Percentiles rank a stretch among this genome's conserved stretches.
Evolutionary conservation across 1,140 invertebrate genomes (phyloP).

Genomic region (Anastatus disparis): DNA sequence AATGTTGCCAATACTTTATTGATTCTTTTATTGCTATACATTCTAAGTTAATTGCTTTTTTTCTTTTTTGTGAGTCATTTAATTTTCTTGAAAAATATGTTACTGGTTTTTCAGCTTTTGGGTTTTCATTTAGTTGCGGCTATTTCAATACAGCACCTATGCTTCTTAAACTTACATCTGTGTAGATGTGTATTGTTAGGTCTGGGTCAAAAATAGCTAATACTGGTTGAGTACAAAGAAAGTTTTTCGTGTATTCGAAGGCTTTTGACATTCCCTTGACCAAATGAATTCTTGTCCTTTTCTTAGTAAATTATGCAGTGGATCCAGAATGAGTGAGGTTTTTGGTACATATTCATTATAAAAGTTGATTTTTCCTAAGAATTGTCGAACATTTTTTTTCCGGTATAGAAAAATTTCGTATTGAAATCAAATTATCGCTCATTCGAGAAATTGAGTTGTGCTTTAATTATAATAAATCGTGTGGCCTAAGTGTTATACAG

Average conservation of each 20-base stretch:
- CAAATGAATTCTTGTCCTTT: constrained; percentile 43
- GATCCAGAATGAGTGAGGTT: constrained; percentile 32
- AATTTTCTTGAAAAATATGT: constrained; percentile 38
- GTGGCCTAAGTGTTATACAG: constrained; percentile 23
- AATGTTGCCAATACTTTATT: not conserved
- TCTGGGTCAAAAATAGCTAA: constrained; percentile 45
- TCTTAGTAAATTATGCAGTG: constrained; percentile 43
- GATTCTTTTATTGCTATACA: not conserved
- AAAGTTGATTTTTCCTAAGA: constrained; percentile 46
- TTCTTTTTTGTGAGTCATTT: constrained; percentile 23
- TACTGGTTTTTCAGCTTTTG: constrained; percentile 22
- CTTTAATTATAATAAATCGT: too few species aligned
- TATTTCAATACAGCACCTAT: constrained; percentile 41
- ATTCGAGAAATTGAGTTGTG: constrained; percentile 30
- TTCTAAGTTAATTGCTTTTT: constrained; percentile 1
- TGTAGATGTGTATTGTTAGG: constrained; percentile 40
- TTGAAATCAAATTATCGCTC: constrained; percentile 44
- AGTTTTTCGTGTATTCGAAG: constrained; percentile 41
- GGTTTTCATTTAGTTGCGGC: constrained; percentile 19
- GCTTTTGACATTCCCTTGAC: constrained; percentile 37
- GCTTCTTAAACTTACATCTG: constrained; percentile 41
- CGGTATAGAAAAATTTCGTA: constrained; percentile 42
- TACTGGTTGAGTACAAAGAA: constrained; percentile 42
- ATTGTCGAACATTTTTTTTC: constrained; percentile 46
- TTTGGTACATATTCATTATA: constrained; percentile 40